Evolutionary conservation across 2,888 invertebrate species (phyloP), one percentile per base, ranked within the genome.

Genomic region (Coenonympha arcania): DNA sequence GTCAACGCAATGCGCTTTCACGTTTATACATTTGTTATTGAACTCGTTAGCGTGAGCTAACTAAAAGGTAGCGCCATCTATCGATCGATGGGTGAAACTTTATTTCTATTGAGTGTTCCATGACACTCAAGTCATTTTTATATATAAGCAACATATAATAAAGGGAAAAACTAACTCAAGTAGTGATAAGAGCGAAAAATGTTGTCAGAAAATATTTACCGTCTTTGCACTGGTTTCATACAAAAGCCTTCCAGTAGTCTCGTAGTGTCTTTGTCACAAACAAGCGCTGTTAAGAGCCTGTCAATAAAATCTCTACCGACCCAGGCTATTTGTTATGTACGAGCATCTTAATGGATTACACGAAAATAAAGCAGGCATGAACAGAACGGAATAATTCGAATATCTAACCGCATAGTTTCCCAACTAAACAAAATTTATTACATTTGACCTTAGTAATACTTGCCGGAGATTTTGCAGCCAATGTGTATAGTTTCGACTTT

Each of bases 381-480:
- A 73, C 80, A 73, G 82, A 82, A 84, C 84, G 84, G 84, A 81
- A 68, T 69, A 71, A 68, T 70, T 69, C 67, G 74, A 79, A 79
- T 81, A 82, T 79, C 81, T 73, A 71, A 83, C 82, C 82, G 69
- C 82, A 79, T 78, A 81, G 78, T 82, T 83, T 76, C 76, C 69
- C 69, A 76, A 70, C 80, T 79, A 77, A 85, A 83, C 79, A 79
- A 84, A 84, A 84, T 85, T 84, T 84, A 84, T 85, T 84, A 81
- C 83, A 64, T 83, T 80, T 82, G 81, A 81, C 83, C 84, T 84
- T 79, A 79, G 82, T 81, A 79, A 81, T 80, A 81, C 83, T 80
- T 78, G 74, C 72, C 73, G 71, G 73, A 79, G 80, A 79, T 79
- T 79, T 79, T 79, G 76, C 73, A 74, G 76, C 69, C 73, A 76